Conservation (phyloP, 1,140 invertebrate species). For the Luehdorfia chinensis region DNA sequence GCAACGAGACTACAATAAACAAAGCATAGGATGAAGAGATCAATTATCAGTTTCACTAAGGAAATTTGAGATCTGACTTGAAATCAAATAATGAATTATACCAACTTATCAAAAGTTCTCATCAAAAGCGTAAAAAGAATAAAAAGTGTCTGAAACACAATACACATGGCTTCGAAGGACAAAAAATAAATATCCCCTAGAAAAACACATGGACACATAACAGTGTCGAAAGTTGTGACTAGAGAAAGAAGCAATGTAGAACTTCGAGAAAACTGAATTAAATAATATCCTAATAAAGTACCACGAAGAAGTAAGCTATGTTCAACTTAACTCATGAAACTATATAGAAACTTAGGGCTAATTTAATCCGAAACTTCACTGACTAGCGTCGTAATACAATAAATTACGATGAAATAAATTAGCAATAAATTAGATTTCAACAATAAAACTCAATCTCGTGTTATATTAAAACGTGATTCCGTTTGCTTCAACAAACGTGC, state of each 20-base stretch:
- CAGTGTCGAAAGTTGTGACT: slow-evolving; percentile 52
- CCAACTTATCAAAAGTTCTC: no score
- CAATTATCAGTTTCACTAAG: no score
- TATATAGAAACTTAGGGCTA: slow-evolving; percentile 41
- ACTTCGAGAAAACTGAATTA: slow-evolving; percentile 48
- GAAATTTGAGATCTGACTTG: no score
- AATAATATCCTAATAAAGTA: slow-evolving; percentile 40
- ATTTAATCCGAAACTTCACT: slow-evolving; percentile 52
- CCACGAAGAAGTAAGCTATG: slow-evolving; percentile 33
- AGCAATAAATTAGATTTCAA: slow-evolving; percentile 49
- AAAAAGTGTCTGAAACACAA: slow-evolving; percentile 14
- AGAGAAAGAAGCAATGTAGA: slow-evolving; percentile 47
- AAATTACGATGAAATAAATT: slow-evolving; percentile 57
- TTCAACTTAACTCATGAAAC: slow-evolving; percentile 37
- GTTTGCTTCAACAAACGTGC: no score
- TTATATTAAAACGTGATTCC: slow-evolving; percentile 33
- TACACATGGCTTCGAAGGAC: slow-evolving; percentile 4
- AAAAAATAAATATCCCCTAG: not conserved
- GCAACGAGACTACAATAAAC: no score
- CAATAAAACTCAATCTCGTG: slow-evolving; percentile 30
- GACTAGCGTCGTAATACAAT: slow-evolving; percentile 68
- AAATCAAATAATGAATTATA: no score
- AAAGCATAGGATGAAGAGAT: no score
- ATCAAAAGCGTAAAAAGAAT: no score
- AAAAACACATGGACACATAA: slow-evolving; percentile 36